These are phyloP conservation scores for Falcunculus frontatus DNA, from an alignment of 2,113 vertebrate species.

Conservation along the genomic window DNA sequence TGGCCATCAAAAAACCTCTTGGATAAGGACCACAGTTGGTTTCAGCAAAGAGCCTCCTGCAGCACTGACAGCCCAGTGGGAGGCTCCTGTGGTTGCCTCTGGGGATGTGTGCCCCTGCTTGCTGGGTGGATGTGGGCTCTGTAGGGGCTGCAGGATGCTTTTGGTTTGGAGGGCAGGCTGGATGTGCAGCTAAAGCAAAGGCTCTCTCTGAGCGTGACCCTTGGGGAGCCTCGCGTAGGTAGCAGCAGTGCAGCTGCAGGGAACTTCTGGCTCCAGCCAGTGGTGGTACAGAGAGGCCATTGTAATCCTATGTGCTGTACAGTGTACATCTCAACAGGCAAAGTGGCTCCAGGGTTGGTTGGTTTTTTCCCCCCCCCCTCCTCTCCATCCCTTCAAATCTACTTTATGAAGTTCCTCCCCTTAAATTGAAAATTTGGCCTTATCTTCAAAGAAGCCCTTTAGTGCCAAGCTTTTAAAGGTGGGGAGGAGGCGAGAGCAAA, in stretches of 20 bases:
- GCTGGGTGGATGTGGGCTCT: not conserved
- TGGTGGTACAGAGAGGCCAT: constrained; percentile 50
- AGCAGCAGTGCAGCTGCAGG: constrained; percentile 11
- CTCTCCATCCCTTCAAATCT: constrained; percentile 71
- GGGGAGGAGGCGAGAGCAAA: constrained; percentile 54
- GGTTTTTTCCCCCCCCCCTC: not conserved
- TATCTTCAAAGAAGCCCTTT: constrained; percentile 72
- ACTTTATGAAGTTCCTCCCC: constrained; percentile 67
- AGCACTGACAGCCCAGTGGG: not conserved
- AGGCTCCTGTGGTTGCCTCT: not conserved
- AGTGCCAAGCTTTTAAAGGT: constrained; percentile 66
- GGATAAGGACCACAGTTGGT: not conserved
- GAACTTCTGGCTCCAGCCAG: constrained; percentile 43
- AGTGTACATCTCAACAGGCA: constrained; percentile 57
- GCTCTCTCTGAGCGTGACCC: not conserved
- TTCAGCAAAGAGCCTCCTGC: not conserved
- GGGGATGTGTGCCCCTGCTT: accelerated
- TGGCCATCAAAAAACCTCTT: not conserved
- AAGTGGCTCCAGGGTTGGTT: constrained; percentile 33
- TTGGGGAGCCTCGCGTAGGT: not conserved
- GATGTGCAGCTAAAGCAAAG: not conserved
- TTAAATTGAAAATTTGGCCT: constrained; percentile 70
- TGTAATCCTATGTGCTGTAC: constrained; percentile 37
- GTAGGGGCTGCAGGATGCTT: not conserved
- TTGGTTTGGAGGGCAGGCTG: not conserved